Evolutionary conservation across 2,113 vertebrate genomes (phyloP), one percentile per base, ranked within the genome.

Genomic region (Sylvia atricapilla): DNA sequence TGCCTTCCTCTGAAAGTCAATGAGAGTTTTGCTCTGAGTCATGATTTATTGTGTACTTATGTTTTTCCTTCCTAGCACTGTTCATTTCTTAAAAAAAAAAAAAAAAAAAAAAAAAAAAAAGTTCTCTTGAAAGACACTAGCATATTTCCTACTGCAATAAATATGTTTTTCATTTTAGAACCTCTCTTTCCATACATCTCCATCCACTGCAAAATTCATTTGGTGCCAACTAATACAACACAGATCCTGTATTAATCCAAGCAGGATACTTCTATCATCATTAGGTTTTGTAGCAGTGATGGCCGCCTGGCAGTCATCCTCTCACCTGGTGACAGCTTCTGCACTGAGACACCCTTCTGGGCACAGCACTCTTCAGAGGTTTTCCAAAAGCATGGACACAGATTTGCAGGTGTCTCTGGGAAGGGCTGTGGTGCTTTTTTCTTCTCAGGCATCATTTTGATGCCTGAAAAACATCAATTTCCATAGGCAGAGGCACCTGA

Each of bases 41-140:
- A 90, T 91, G 78, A 96, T 83, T 96, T 94, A 84, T 96, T 90
- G 78, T 47, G 35, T 78, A 92, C 89, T 95, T 92, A 80, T 41
- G 60, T 78, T 94, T 93, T 91, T 67, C 64, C 91, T 94, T 86
- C 83, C 79, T 88, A 77, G 60, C 20, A 63, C 59, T 81, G 93
- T 41, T 90, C 64, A 33, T 75, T 89, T 82, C 59, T 31, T 14
- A 0, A 8, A 62, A 76, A 66, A 75, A 95, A 64, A 39, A 53
- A 52, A 95, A 64, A 39, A 53, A 52, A n/a, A n/a, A n/a, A 0
- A 8, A 62, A 76, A 66, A 75, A 95, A 64, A 39, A 53, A 52
- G 8, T 58, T 90, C 56, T 69, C 75, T 69, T 84, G 63, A 74
- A 96, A 94, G 87, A 96, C 44, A 50, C 78, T 50, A 94, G 25